Percentiles rank a stretch among this genome's conserved stretches.
phyloP scores from a whole-genome alignment of 2,113 vertebrate species.

The Cnemophilus loriae region DNA sequence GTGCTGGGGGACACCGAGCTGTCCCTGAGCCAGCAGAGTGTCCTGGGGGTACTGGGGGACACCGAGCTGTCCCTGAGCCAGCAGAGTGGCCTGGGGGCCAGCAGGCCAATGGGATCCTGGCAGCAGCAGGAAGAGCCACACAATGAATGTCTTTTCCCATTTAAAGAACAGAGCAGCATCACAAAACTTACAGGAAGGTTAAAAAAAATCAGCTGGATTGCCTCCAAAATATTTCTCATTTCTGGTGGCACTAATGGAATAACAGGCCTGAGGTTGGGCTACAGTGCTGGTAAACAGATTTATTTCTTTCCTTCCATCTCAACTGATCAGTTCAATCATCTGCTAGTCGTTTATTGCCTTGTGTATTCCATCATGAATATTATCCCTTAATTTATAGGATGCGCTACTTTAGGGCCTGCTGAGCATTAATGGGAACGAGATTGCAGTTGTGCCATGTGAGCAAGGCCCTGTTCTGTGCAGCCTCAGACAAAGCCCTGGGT shows the following conservation, averaged over 20 bases:
- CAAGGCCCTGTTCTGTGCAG: neutral
- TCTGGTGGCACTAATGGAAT: neutral
- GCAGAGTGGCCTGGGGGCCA: neutral
- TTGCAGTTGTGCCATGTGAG: neutral
- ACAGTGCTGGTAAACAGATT: neutral
- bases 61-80: neutral
- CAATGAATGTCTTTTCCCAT: neutral
- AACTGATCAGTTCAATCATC: neutral
- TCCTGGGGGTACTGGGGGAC: neutral
- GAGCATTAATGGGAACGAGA: neutral
- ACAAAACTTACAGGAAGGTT: neutral
- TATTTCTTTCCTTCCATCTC: neutral
- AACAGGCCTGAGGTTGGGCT: neutral
- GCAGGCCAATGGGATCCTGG: neutral
- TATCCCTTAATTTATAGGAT: slow-evolving; percentile 19
- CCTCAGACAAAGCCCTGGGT: neutral
- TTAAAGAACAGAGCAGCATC: neutral
- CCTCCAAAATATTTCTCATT: neutral
- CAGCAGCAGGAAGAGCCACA: neutral
- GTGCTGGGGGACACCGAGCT: neutral
- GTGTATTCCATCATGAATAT: neutral
- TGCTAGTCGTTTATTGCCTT: neutral
- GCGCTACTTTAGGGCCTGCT: neutral
- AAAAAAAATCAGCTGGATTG: neutral
- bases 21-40: neutral